phyloP scores from a whole-genome alignment of 2,797 vertebrate genomes.

The Rhadinocentrus ornatus region DNA sequence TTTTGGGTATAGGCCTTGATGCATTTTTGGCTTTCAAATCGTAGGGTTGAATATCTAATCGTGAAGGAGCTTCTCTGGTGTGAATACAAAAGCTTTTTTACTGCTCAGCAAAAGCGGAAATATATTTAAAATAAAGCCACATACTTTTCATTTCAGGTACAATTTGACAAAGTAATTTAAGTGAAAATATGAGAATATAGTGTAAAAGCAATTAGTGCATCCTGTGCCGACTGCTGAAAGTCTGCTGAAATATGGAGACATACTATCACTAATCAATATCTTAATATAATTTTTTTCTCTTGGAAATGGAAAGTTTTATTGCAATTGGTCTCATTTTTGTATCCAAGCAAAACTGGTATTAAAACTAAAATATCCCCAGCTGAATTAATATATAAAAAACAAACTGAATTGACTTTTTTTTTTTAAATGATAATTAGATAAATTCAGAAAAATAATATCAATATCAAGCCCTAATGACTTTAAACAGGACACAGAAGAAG shows the following conservation, averaged over 20 bases:
- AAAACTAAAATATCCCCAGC: not conserved
- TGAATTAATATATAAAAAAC: not conserved
- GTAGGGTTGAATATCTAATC: slow-evolving; percentile 11
- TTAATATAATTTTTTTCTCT: not conserved
- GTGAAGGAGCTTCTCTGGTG: slow-evolving; percentile 4
- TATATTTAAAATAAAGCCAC: slow-evolving; percentile 4
- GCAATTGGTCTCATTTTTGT: not conserved
- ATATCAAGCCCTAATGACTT: not conserved
- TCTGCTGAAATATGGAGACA: not conserved
- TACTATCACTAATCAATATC: not conserved
- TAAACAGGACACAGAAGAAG: not conserved
- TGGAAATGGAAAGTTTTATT: not conserved
- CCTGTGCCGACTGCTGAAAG: not conserved
- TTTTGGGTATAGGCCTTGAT: slow-evolving; percentile 33
- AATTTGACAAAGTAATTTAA: not conserved
- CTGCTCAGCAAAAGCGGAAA: slow-evolving; percentile 8
- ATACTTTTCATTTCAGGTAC: not conserved
- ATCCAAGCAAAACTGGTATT: not conserved
- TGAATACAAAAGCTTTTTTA: slow-evolving; percentile 5
- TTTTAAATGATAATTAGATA: not conserved
- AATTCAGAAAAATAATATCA: not conserved
- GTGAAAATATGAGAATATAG: not conserved
- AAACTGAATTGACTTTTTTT: not conserved
- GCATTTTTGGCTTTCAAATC: slow-evolving; percentile 38
- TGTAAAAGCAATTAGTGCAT: not conserved